Evolutionary conservation across 2,113 vertebrate species (phyloP), one percentile per base, ranked within the genome.

Genomic region (Gobio gobio): DNA sequence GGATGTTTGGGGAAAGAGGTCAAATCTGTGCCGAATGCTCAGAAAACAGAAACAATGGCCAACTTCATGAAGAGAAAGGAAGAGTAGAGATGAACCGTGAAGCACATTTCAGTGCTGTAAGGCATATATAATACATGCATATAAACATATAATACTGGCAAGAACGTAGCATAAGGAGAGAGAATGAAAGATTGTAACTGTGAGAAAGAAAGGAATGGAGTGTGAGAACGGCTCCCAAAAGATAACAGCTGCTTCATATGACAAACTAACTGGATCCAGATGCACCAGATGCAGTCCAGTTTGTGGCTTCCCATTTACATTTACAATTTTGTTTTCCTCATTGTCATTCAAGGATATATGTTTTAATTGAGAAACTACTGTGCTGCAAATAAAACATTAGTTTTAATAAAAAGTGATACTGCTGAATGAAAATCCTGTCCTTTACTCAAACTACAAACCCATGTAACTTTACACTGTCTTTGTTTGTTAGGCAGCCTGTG

Each of bases 161-260:
- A 74, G 45, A 49, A 49, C 16, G 5, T 49, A 74, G 12, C 70
- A n/a, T 8, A 2, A 5, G 10, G 43, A 73, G 6, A n/a, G 40
- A 14, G 40, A 2, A 29, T 0, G 20, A 72, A 10, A 47, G 43
- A 74, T 49, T 43, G n/a, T 7, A 47, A 14, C 13, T 16, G 43
- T 49, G 45, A 74, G 43, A 49, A 49, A 74, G 43, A 49, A 74
- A 49, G 12, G 18, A 70, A 70, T 70, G 33, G 10, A 43, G 40
- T 49, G 72, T 26, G n/a, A 26, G 49, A 75, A 5, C 63, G 33
- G 64, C 29, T 36, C 64, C 72, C 43, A 49, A 29, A 49, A 75
- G 72, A 75, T 29, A 75, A 75, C 72, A 72, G 83, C 61, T 88
- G 85, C 24, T 87, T 61, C 58, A 78, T 33, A 68, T 87, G 80